Percentiles rank a stretch among this genome's conserved stretches.
Evolutionary conservation across 2,888 invertebrate species (phyloP).

Genomic region (Cephus sareptanus): DNA sequence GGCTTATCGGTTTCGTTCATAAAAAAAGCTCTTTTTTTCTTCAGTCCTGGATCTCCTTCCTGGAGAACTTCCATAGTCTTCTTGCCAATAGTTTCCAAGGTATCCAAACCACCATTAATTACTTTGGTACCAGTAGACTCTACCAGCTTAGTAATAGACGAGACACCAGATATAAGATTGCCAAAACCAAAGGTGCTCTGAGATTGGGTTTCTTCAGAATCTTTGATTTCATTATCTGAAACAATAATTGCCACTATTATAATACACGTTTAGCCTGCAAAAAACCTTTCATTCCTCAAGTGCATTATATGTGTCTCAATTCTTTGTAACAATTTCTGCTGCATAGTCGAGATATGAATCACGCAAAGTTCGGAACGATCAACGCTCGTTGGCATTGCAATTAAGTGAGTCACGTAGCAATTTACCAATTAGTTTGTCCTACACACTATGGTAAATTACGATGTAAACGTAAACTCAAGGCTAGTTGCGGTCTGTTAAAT

Average conservation of each 20-base stretch:
- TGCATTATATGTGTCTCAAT: background rate
- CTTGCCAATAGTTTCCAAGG: constrained; percentile 92
- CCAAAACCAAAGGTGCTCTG: constrained; percentile 70
- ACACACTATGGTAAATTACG: constrained; percentile 21
- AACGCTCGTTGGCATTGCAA: constrained; percentile 20
- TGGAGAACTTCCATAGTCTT: constrained; percentile 94
- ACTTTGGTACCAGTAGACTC: constrained; percentile 80
- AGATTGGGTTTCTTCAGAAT: constrained; percentile 32
- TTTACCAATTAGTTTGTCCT: constrained; percentile 33
- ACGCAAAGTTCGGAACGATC: constrained; percentile 9
- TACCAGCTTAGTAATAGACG: constrained; percentile 74
- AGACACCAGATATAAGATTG: constrained; percentile 75
- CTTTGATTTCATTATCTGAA: constrained; percentile 32
- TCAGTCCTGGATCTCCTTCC: constrained; percentile 90
- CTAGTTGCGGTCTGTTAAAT: constrained; percentile 18
- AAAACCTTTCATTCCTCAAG: background rate
- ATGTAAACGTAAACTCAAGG: constrained; percentile 20
- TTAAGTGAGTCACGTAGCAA: constrained; percentile 31
- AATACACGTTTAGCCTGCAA: background rate
- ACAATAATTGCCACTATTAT: constrained; percentile 1
- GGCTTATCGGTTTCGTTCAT: constrained; percentile 72
- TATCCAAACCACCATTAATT: constrained; percentile 84
- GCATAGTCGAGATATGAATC: constrained; percentile 19
- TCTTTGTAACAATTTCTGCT: constrained; percentile 7
- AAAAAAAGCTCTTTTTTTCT: constrained; percentile 79